Conservation (phyloP, 2,888 invertebrate species). For the Spodoptera exigua region DNA sequence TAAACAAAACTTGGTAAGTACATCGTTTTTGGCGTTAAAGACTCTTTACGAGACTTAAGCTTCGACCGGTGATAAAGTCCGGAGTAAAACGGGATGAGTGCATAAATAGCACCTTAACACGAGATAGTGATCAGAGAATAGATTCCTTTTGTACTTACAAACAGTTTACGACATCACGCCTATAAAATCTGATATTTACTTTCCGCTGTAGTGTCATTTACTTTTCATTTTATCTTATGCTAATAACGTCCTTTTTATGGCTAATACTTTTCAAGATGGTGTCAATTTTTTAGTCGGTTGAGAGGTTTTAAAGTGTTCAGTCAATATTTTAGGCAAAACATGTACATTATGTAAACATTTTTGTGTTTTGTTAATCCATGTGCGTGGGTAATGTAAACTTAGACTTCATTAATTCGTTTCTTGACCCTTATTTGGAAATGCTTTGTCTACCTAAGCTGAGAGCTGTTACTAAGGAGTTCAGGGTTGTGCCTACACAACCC, state of each 20-base stretch:
- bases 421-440: slow-evolving; percentile 1
- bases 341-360: slow-evolving; percentile 7
- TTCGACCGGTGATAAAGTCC: slow-evolving; percentile 55
- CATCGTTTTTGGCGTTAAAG: slow-evolving; percentile 64
- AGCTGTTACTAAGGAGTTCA: no score
- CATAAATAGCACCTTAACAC: slow-evolving; percentile 60
- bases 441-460: background rate
- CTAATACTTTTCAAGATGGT: slow-evolving; percentile 35
- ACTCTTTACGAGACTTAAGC: slow-evolving; percentile 61
- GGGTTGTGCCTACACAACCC: no score
- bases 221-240: slow-evolving; percentile 34
- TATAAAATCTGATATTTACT: slow-evolving; percentile 56
- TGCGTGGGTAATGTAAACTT: slow-evolving; percentile 13
- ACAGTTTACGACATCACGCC: slow-evolving; percentile 47
- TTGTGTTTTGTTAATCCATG: slow-evolving; percentile 15
- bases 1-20: slow-evolving; percentile 71
- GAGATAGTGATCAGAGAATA: slow-evolving; percentile 58
- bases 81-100: slow-evolving; percentile 53
- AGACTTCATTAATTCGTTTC: background rate
- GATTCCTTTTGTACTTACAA: slow-evolving; percentile 53
- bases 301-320: slow-evolving; percentile 27
- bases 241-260: slow-evolving; percentile 42
- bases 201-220: slow-evolving; percentile 39
- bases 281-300: slow-evolving; percentile 28
- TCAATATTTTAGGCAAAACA: slow-evolving; percentile 22